Evolutionary conservation across 2,797 vertebrate genomes (phyloP).

Genomic region (Rhinichthys osculus): DNA sequence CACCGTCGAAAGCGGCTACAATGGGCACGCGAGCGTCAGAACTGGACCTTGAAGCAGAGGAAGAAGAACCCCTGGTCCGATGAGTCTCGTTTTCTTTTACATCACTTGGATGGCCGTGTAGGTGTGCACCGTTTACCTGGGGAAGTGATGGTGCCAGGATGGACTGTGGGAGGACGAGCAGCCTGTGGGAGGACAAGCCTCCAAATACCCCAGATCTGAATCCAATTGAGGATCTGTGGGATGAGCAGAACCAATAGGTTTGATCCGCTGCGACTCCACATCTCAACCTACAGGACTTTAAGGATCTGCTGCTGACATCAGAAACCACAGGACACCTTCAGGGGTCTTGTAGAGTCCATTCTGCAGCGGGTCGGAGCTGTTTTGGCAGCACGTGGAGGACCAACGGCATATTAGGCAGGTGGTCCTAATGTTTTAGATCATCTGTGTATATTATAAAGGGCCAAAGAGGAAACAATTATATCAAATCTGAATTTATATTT

Average conservation of each 20-base stretch:
- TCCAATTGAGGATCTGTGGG: not conserved
- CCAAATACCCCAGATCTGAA: not conserved
- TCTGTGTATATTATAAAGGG: not conserved
- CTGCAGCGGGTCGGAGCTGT: rapidly evolving
- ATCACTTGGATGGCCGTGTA: not conserved
- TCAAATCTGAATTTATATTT: not conserved
- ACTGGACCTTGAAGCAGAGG: not conserved
- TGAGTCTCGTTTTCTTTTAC: not conserved
- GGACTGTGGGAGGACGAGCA: too few relatives aligned
- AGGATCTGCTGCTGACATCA: not conserved
- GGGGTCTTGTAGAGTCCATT: not conserved
- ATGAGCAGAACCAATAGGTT: not conserved
- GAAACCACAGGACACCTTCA: not conserved
- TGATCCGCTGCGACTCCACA: not conserved
- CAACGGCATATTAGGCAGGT: not conserved
- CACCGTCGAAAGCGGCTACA: not conserved
- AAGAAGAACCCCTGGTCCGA: not conserved
- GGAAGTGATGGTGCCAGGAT: not conserved
- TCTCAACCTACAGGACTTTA: not conserved
- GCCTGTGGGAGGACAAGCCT: too few relatives aligned
- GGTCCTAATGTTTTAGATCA: not conserved
- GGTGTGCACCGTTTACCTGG: too few relatives aligned
- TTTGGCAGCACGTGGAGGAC: not conserved
- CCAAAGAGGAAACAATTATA: not conserved
- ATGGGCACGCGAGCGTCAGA: not conserved